Evolutionary conservation across 2,888 invertebrate genomes (phyloP), one percentile per base, ranked within the genome.

Genomic region (Epinotia bilunana): DNA sequence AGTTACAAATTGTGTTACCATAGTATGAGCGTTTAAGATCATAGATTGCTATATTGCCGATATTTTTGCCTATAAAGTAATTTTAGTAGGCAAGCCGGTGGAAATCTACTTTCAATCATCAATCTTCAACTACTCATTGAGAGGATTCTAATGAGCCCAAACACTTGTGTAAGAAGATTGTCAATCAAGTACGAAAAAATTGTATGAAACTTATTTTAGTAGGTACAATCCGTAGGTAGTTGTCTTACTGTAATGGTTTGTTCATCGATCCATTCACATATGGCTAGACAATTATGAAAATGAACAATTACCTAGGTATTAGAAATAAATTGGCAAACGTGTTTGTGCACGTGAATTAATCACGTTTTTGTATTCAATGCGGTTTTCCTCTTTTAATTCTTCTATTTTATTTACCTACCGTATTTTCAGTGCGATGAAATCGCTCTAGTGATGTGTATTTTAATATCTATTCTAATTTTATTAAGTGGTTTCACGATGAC

Each of bases 241-340:
- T 16, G 53, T n/a, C 53, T 53, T 53, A n/a, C 53, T n/a, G 7
- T 53, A 53, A 28, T 64, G 49, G 49, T 53, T 65, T 28, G 53
- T 65, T 65, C 65, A 65, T 65, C 28, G 28, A 18, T 28, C 65
- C 58, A 69, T 69, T 69, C 46, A 60, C 68, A 53, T 23, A 53
- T 28, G 28, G 33, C 28, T 65, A 65, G 28, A 65, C 20, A 20
- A 63, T 63, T 28, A 60, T 49, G 46, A 46, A 49, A 63, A 63
- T 63, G 46, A 46, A 39, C 46, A 20, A 46, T 63, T 23, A 13
- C 63, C 63, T 64, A 64, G 39, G 39, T 63, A 18, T 28, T 18
- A 57, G 20, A 65, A 43, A 23, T 28, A 33, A 28, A 33, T 28
- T n/a, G 13, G n/a, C 18, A 69, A 28, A 43, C n/a, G 23, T 46